phyloP scores from a whole-genome alignment of 2,113 vertebrate genomes.

The Hemiprocne comata region DNA sequence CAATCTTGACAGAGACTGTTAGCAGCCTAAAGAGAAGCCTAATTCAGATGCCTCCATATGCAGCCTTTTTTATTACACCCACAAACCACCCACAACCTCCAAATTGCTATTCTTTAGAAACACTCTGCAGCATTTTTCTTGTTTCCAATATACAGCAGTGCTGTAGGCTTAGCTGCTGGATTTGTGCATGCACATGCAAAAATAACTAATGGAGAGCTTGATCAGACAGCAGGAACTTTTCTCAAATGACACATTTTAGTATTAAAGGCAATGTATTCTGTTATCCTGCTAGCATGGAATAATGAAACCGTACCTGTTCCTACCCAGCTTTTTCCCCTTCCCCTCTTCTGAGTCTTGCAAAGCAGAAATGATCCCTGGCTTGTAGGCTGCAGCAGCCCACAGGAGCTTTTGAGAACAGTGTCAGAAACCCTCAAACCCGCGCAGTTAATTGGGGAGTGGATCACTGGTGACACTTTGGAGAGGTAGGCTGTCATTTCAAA shows the following conservation, averaged over 20 bases:
- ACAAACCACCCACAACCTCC: conserved; percentile 63
- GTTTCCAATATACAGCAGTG: conserved; percentile 42
- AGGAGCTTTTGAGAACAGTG: conserved; percentile 58
- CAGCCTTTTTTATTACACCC: conserved; percentile 66
- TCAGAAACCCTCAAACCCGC: conserved; percentile 63
- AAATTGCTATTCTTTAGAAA: conserved; percentile 68
- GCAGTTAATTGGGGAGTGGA: conserved; percentile 55
- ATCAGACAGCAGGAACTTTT: conserved; percentile 59
- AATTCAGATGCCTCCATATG: conserved; percentile 49
- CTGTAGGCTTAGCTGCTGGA: conserved; percentile 50
- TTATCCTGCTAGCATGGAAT: conserved; percentile 70
- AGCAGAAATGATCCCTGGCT: conserved; percentile 49
- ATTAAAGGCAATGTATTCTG: conserved; percentile 67
- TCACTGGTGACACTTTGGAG: conserved; percentile 68
- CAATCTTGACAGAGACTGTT: conserved; percentile 30
- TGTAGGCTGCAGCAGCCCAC: conserved; percentile 69
- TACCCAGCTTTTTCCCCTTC: not conserved
- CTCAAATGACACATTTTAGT: conserved; percentile 67
- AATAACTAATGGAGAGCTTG: conserved; percentile 58
- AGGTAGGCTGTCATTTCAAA: conserved; percentile 58
- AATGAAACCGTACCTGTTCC: conserved; percentile 58
- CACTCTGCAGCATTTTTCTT: conserved; percentile 61
- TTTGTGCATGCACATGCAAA: conserved; percentile 49
- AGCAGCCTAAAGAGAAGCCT: conserved; percentile 60
- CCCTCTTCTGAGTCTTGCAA: conserved; percentile 52